Percentiles rank a stretch among this genome's conserved stretches.
These are phyloP conservation scores for Parnassius glacialis DNA, from an alignment of 2,888 invertebrate genomes.

Conservation along the genomic window DNA sequence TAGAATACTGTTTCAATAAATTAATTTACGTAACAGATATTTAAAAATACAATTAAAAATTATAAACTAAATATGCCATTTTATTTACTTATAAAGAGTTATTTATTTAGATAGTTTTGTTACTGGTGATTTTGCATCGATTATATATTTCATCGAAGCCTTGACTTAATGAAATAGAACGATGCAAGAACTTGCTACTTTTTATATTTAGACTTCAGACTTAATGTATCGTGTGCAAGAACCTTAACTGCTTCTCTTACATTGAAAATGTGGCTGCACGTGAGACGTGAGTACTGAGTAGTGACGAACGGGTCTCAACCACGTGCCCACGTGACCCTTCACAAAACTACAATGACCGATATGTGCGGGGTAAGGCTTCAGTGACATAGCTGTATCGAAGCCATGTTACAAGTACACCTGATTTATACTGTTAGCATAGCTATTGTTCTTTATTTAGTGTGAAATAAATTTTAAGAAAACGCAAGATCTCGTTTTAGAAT, in stretches of 20 bases:
- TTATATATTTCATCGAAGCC: no score
- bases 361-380: conserved; percentile 11
- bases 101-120: no score
- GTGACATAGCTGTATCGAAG: conserved; percentile 12
- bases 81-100: no score
- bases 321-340: conserved; percentile 50
- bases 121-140: no score
- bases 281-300: conserved; percentile 31
- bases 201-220: no score
- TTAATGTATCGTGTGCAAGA: no score
- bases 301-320: conserved; percentile 27
- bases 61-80: no score
- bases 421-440: conserved; percentile 1
- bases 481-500: no score
- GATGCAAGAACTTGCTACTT: no score
- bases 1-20: not conserved
- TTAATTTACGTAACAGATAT: not conserved
- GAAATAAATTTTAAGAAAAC: no score
- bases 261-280: conserved; percentile 29
- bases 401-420: conserved; percentile 9
- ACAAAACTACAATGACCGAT: conserved; percentile 9
- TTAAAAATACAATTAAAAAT: no score
- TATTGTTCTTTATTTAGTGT: not conserved
- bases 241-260: conserved; percentile 37
- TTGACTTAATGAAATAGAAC: no score